phyloP scores from a whole-genome alignment of 2,797 vertebrate species.

The Hafferia zeledoni region DNA sequence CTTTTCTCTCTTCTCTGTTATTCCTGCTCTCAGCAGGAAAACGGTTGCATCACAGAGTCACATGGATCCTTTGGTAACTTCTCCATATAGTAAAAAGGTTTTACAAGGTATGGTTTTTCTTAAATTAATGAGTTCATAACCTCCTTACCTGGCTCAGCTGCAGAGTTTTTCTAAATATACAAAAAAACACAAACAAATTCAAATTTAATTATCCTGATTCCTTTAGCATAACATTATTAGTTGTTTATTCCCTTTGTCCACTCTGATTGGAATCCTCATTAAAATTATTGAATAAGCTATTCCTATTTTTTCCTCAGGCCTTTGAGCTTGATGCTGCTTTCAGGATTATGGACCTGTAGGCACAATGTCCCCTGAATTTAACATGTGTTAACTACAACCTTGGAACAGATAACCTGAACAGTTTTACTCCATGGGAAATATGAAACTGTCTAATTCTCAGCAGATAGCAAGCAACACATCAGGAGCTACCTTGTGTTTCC shows the following conservation, averaged over 20 bases:
- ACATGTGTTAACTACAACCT: background rate
- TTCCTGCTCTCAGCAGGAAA: background rate
- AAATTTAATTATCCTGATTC: background rate
- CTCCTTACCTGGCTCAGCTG: background rate
- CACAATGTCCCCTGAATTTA: background rate
- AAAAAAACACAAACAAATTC: background rate
- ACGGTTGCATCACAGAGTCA: background rate
- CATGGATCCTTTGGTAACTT: background rate
- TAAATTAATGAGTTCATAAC: background rate
- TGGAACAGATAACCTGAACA: background rate
- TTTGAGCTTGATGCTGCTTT: background rate
- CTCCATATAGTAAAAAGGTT: background rate
- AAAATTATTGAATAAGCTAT: background rate
- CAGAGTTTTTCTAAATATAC: background rate
- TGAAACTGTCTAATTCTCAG: fast-evolving
- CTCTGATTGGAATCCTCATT: background rate
- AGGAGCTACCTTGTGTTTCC: background rate
- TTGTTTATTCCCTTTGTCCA: background rate
- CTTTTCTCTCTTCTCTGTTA: background rate
- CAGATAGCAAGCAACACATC: background rate
- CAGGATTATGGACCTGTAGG: background rate
- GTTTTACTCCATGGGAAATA: background rate
- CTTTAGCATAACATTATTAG: background rate
- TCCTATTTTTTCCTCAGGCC: background rate
- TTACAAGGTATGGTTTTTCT: background rate